Conservation (phyloP, 2,113 vertebrate genomes). For the Pseudonaja textilis region DNA sequence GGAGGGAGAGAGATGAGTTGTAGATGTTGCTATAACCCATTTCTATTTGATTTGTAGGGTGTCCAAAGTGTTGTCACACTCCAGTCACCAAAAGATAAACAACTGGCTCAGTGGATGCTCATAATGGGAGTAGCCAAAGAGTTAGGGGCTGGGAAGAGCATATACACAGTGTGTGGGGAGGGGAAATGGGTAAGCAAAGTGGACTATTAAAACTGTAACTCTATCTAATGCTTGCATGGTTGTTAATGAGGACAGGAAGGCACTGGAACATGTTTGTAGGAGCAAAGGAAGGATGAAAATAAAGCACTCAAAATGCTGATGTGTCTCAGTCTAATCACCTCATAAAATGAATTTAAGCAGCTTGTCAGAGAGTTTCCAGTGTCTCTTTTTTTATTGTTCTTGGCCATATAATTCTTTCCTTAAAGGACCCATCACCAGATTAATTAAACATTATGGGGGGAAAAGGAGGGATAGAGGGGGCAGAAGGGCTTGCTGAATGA, state of each 20-base stretch:
- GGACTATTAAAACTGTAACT: constrained; percentile 30
- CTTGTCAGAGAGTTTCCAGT: constrained; percentile 37
- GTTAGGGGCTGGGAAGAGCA: not conserved
- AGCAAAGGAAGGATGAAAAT: constrained; percentile 32
- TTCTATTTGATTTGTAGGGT: constrained; percentile 8
- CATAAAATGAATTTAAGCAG: constrained; percentile 45
- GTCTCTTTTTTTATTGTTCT: constrained; percentile 32
- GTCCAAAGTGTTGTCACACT: constrained; percentile 26
- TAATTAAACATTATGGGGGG: constrained; percentile 43
- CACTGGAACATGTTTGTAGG: not conserved
- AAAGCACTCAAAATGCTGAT: constrained; percentile 23
- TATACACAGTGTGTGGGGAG: not conserved
- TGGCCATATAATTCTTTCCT: constrained; percentile 50
- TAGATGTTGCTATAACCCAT: not conserved
- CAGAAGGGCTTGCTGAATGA: constrained; percentile 30
- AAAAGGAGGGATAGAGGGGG: constrained; percentile 17
- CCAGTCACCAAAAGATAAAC: constrained; percentile 26
- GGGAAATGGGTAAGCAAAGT: not conserved
- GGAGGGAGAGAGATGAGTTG: not conserved
- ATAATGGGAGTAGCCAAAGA: constrained; percentile 2
- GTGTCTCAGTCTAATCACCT: constrained; percentile 40
- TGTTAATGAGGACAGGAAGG: constrained; percentile 24
- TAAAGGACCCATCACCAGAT: constrained; percentile 41
- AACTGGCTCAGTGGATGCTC: constrained; percentile 8
- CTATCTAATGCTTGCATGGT: constrained; percentile 11